These are phyloP conservation scores for Cheilosia scutellata DNA, from an alignment of 2,888 invertebrate genomes.

Conservation along the genomic window DNA sequence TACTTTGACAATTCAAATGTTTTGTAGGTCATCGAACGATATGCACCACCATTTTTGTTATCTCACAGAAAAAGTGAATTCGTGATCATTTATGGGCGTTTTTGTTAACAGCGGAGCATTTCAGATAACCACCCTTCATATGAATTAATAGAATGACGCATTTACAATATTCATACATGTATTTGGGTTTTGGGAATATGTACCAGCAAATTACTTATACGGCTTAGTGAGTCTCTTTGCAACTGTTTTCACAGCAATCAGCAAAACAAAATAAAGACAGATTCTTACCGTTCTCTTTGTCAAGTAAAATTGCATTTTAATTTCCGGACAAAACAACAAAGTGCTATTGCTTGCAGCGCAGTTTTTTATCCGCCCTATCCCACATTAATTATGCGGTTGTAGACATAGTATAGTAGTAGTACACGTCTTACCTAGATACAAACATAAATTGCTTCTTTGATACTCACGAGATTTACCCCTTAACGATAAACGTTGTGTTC, in stretches of 20 bases:
- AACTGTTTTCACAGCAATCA: conserved; percentile 4
- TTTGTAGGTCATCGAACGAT: no score
- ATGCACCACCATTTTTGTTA: no score
- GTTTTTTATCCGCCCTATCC: conserved; percentile 8
- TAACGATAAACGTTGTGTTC: conserved; percentile 61
- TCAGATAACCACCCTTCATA: no score
- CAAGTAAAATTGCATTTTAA: conserved; percentile 23
- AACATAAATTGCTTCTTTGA: conserved; percentile 52
- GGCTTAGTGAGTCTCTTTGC: neutral
- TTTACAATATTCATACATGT: neutral
- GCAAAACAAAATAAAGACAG: neutral
- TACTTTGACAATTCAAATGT: no score
- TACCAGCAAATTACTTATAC: neutral
- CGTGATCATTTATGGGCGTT: no score
- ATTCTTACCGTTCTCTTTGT: neutral
- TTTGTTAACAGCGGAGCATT: no score
- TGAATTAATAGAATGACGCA: no score
- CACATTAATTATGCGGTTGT: conserved; percentile 28
- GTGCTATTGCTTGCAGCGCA: conserved; percentile 43
- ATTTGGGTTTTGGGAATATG: neutral
- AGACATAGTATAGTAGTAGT: conserved; percentile 17
- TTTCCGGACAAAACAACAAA: conserved; percentile 24
- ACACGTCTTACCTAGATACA: conserved; percentile 60
- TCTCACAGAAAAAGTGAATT: no score
- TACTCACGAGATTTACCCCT: conserved; percentile 68